Base-by-base conservation (phyloP, 2,797 vertebrate species). In the Chrysocyon brachyurus region DNA sequence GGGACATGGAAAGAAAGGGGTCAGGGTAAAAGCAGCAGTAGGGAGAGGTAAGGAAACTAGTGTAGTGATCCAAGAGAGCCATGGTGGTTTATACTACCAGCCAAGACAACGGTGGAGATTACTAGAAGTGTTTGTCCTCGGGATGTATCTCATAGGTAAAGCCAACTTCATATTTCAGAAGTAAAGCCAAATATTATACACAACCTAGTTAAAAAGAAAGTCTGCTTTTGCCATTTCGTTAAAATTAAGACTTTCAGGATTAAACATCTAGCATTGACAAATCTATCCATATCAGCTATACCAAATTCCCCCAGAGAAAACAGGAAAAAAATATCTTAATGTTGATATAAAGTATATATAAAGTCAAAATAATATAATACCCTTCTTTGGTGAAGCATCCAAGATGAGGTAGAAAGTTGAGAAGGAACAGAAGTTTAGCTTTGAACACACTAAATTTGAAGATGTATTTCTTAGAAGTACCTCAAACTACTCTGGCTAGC, bases 401-500 rank as follows among this genome's bases (percentile, higher is more conserved):
- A 68, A 78, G 16, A 33, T 63, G 33, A 88, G 6, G n/a, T 1
- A 91, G 17, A 92, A 78, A 73, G 56, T 17, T 78, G 31, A 77
- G 28, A 89, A 96, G 21, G 16, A 68, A 73, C 3, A 84, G 15
- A 26, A 52, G 21, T 19, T 91, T 91, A 59, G 33, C 19, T 79
- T 95, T 90, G 31, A 89, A 89, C 6, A 89, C 12, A 92, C 52
- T 64, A 84, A 85, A 73, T 91, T 36, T 82, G 24, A 72, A 91
- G 63, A 24, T 26, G 26, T 46, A n/a, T 94, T 96, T 96, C 66
- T 75, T 95, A 31, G 63, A 79, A 61, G 72, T 21, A 70, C 5
- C n/a, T 33, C 17, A 57, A 90, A 83, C 4, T 59, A n/a, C 57
- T 57, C 33, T 14, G 22, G 9, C 7, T 24, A 70, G 26, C n/a